These are phyloP conservation scores for Leistus spinibarbis DNA, from an alignment of 2,888 invertebrate species.

Conservation along the genomic window DNA sequence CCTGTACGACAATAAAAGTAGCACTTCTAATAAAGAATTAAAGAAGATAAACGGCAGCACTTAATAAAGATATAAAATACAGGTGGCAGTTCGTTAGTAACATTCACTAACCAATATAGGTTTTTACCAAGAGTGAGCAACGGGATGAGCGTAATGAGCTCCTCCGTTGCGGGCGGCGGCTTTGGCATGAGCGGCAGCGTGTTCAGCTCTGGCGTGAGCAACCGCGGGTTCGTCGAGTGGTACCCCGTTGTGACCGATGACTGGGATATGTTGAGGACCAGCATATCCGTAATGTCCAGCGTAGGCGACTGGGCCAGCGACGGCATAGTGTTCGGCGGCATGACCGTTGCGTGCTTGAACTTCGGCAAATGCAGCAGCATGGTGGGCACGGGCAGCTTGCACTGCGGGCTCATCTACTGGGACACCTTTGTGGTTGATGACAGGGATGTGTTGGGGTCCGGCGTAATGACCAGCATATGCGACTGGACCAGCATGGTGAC, in stretches of 20 bases:
- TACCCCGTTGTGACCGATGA: conserved; percentile 47
- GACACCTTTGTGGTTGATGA: conserved; percentile 61
- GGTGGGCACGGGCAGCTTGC: conserved; percentile 16
- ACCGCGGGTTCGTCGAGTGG: conserved; percentile 60
- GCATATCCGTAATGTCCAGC: conserved; percentile 45
- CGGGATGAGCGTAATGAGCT: too few species aligned
- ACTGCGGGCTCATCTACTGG: conserved; percentile 58
- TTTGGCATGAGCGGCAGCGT: conserved; percentile 59
- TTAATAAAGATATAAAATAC: background rate
- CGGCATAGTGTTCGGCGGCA: conserved; percentile 50
- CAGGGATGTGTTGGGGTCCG: conserved; percentile 54
- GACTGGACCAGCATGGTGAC: conserved; percentile 44
- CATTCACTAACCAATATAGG: background rate
- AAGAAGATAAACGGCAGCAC: conserved; percentile 27
- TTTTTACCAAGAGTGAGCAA: conserved; percentile 14
- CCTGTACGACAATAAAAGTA: too few species aligned
- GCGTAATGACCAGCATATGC: conserved; percentile 42
- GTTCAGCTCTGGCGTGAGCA: conserved; percentile 60
- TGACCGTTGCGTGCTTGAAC: conserved; percentile 56
- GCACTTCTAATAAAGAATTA: too few species aligned
- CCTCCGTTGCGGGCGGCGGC: conserved; percentile 44
- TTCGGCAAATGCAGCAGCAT: conserved; percentile 53
- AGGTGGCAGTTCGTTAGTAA: conserved; percentile 16
- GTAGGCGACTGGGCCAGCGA: conserved; percentile 23
- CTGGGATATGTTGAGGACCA: conserved; percentile 42